Evolutionary conservation across 2,113 vertebrate species (phyloP).

Genomic region (Saccopteryx bilineata): DNA sequence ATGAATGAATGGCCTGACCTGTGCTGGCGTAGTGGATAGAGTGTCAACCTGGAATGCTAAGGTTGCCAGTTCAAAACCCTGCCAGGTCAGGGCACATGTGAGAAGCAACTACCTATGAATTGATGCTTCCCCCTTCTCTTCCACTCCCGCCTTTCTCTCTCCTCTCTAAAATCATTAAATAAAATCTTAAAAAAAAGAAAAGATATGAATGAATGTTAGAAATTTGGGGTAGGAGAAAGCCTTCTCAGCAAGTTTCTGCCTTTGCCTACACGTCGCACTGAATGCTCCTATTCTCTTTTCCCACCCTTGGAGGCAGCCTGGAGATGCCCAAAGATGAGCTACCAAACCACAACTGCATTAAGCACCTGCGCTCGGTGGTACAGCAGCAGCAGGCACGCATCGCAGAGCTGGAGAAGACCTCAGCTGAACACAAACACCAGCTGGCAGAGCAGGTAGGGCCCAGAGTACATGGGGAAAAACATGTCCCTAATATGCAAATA

Average conservation of each 20-base stretch:
- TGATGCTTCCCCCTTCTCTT: too few relatives aligned
- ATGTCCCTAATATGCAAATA: neutral
- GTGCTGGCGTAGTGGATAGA: too few relatives aligned
- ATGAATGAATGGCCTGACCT: too few relatives aligned
- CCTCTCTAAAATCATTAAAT: too few relatives aligned
- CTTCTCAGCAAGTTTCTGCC: neutral
- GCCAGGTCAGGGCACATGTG: too few relatives aligned
- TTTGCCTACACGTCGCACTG: neutral
- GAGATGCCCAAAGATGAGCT: constrained; percentile 99
- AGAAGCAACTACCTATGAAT: too few relatives aligned
- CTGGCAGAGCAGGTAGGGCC: constrained; percentile 94
- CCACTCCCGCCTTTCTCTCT: too few relatives aligned
- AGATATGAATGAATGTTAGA: neutral
- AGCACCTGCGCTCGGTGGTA: constrained; percentile 95
- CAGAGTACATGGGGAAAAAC: fast-evolving
- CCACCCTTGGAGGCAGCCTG: constrained; percentile 86
- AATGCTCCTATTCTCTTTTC: neutral
- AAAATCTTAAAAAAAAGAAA: neutral
- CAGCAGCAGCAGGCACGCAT: constrained; percentile 97
- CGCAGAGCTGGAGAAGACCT: constrained; percentile 96
- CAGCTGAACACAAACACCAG: constrained; percentile 97
- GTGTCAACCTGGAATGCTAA: too few relatives aligned
- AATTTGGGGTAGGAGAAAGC: neutral
- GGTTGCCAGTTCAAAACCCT: too few relatives aligned
- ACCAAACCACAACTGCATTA: constrained; percentile 97